A percentile compares a stretch with the other conserved stretches of the same genome.
Conservation (phyloP, 2,888 invertebrate genomes). For the Linhomoeus sp. region DNA sequence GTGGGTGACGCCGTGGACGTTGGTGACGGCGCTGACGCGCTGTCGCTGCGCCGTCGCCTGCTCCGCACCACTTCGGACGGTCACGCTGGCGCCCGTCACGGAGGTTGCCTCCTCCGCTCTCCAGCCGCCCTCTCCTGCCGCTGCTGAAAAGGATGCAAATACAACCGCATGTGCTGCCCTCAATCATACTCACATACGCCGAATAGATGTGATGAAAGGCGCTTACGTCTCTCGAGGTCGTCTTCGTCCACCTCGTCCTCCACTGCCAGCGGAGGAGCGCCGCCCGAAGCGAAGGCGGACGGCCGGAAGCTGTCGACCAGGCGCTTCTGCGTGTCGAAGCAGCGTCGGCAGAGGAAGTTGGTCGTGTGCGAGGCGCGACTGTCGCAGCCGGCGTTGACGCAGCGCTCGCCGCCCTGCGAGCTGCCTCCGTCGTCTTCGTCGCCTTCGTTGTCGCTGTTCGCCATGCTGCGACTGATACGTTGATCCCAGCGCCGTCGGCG, state of each 20-base stretch:
- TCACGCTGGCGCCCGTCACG: too few relatives aligned
- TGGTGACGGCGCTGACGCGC: constrained; percentile 5
- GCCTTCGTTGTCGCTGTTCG: neutral
- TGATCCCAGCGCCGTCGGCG: too few relatives aligned
- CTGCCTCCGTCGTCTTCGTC: neutral
- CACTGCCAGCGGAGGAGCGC: too few relatives aligned
- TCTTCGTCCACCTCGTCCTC: too few relatives aligned
- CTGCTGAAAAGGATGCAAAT: too few relatives aligned
- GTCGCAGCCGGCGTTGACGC: constrained; percentile 19
- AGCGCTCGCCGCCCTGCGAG: constrained; percentile 5
- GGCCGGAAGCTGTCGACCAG: constrained; percentile 9
- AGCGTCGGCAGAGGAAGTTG: constrained; percentile 21
- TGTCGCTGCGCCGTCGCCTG: neutral
- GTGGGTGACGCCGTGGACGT: constrained; percentile 4
- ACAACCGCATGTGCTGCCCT: too few relatives aligned
- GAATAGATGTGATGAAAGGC: too few relatives aligned
- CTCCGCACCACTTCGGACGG: neutral
- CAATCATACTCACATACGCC: too few relatives aligned
- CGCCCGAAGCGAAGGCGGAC: too few relatives aligned
- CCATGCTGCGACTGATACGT: too few relatives aligned
- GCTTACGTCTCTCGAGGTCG: too few relatives aligned
- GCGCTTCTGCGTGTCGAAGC: constrained; percentile 18
- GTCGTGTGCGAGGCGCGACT: constrained; percentile 17
- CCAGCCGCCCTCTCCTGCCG: neutral
- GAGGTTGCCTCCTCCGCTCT: neutral